Conservation (phyloP, 2,888 invertebrate species). For the Fragum sueziense region DNA sequence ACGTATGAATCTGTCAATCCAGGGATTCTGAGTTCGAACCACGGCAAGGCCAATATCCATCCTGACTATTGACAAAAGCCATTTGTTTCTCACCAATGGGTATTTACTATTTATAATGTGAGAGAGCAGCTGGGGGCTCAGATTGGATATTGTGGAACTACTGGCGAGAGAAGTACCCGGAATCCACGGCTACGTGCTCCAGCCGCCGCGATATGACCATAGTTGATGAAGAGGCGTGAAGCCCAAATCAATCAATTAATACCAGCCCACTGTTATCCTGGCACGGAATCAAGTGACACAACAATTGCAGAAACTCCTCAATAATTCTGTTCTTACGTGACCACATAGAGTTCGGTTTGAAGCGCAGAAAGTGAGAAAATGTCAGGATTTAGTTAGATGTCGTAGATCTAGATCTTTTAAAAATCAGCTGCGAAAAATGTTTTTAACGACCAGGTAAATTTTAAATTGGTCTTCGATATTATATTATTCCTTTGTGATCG, state of each 20-base stretch:
- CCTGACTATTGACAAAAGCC: not conserved
- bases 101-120: not conserved
- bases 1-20: not conserved
- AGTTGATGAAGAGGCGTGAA: not conserved
- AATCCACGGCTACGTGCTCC: not conserved
- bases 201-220: not conserved
- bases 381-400: too few species aligned
- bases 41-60: not conserved
- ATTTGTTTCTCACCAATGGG: conserved; percentile 7
- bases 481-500: too few species aligned
- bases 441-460: too few species aligned
- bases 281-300: too few species aligned
- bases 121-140: not conserved
- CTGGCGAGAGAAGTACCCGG: not conserved
- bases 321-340: too few species aligned
- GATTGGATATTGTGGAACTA: not conserved
- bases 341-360: too few species aligned
- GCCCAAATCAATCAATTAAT: not conserved
- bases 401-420: too few species aligned
- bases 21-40: not conserved
- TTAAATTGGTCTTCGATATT: too few species aligned
- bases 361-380: too few species aligned
- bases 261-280: too few species aligned
- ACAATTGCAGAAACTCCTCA: too few species aligned
- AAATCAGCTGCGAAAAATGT: too few species aligned